Conservation (phyloP, 2,888 invertebrate species). For the Allophyes oxyacanthae region DNA sequence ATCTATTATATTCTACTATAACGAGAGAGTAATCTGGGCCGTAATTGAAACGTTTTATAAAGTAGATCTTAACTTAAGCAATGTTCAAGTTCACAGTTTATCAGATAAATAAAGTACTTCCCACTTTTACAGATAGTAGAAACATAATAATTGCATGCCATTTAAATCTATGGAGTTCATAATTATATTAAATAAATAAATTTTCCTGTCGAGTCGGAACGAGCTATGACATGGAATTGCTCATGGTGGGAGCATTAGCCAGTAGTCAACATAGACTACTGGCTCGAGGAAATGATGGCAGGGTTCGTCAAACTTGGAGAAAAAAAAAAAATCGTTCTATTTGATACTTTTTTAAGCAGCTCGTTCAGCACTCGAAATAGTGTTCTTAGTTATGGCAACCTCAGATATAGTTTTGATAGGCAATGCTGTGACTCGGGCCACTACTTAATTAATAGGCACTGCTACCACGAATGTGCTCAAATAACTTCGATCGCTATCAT, state of each 20-base stretch:
- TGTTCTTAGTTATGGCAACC: slow-evolving; percentile 10
- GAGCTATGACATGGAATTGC: no score
- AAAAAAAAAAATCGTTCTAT: not conserved
- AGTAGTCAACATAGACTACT: no score
- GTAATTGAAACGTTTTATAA: slow-evolving; percentile 8
- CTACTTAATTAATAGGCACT: slow-evolving; percentile 38
- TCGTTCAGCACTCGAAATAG: slow-evolving; percentile 1
- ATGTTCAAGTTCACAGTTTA: slow-evolving; percentile 10
- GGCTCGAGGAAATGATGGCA: no score
- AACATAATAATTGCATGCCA: slow-evolving; percentile 3
- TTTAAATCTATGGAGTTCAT: slow-evolving; percentile 6
- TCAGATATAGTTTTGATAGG: slow-evolving; percentile 20
- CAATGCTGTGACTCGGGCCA: slow-evolving; percentile 14
- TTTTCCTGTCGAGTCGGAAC: not conserved
- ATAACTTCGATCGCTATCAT: slow-evolving; percentile 35
- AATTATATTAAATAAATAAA: not conserved
- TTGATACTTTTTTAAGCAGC: slow-evolving; percentile 1
- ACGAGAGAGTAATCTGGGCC: not conserved
- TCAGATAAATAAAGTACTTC: slow-evolving; percentile 17
- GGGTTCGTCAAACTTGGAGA: not conserved
- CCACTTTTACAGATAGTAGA: slow-evolving; percentile 9
- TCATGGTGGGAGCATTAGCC: no score
- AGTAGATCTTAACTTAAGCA: slow-evolving; percentile 2
- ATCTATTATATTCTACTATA: no score
- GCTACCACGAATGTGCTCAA: slow-evolving; percentile 38